Conservation (phyloP, 2,888 invertebrate species). For the Clivina fossor region DNA sequence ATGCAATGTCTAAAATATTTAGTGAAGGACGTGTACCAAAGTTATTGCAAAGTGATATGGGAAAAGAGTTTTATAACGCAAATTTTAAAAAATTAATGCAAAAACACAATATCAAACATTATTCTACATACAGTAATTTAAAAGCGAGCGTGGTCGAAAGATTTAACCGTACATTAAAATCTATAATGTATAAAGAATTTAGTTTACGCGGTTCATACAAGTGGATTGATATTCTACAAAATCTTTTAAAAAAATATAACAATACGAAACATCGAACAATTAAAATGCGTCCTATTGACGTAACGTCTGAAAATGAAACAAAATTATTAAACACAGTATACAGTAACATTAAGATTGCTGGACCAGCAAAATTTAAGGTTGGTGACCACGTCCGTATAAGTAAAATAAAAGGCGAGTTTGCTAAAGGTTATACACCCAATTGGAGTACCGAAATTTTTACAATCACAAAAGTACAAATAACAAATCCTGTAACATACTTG, state of each 20-base stretch:
- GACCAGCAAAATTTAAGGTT: conserved; percentile 39
- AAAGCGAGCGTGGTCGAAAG: conserved; percentile 43
- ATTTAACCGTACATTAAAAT: conserved; percentile 42
- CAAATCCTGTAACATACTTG: conserved; percentile 45
- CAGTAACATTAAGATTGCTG: conserved; percentile 41
- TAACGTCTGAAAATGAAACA: conserved; percentile 44
- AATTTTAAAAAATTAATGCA: conserved; percentile 40
- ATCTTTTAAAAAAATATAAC: conserved; percentile 43
- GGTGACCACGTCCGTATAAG: conserved; percentile 46
- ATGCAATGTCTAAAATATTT: conserved; percentile 32
- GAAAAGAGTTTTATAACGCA: conserved; percentile 43
- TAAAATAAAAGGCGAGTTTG: conserved; percentile 45
- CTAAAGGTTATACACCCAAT: conserved; percentile 47
- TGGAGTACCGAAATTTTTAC: conserved; percentile 48
- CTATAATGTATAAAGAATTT: conserved; percentile 42
- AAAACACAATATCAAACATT: conserved; percentile 36
- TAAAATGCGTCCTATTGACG: conserved; percentile 45
- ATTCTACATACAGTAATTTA: conserved; percentile 38
- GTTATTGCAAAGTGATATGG: conserved; percentile 39
- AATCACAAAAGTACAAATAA: conserved; percentile 42
- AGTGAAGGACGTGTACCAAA: conserved; percentile 22
- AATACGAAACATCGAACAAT: conserved; percentile 46
- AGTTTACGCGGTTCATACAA: conserved; percentile 42
- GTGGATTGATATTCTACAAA: conserved; percentile 43
- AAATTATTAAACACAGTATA: conserved; percentile 39